Evolutionary conservation across 2,888 invertebrate genomes (phyloP), one percentile per base, ranked within the genome.

Genomic region (Sinopyrophorus schimmeli): DNA sequence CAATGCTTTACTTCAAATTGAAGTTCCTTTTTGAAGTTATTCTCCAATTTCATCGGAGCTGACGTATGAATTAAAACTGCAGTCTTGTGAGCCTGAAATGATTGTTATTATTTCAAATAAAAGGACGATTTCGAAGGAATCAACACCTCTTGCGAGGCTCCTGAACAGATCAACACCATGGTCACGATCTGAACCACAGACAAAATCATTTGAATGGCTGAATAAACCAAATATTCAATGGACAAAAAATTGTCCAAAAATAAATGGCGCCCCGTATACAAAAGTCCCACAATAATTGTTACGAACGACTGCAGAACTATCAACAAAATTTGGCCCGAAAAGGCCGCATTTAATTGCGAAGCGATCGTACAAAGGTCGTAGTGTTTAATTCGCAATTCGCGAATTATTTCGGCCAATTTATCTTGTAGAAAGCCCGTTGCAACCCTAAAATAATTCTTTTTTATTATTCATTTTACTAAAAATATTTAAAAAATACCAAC

Each of bases 1-100:
- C n/a, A 20, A 20, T 5, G 20, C 20, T 5, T 21, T 11, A 35
- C 35, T 17, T 35, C 35, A 15, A 35, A 35, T 21, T 35, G 21
- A 7, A 35, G 35, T 3, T 12, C 15, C 14, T 35, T 23, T 5
- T 14, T 35, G 16, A n/a, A 21, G 12, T 35, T 35, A 21, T 9
- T 35, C 7, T 12, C 7, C 14, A 2, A 23, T n/a, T 9, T 3
- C 15, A 9, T n/a, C n/a, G n/a, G n/a, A n/a, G n/a, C n/a, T n/a
- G n/a, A n/a, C n/a, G n/a, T n/a, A n/a, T n/a, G n/a, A n/a, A n/a
- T n/a, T n/a, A n/a, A n/a, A n/a, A n/a, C n/a, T n/a, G n/a, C n/a
- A n/a, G n/a, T n/a, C n/a, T n/a, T n/a, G n/a, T n/a, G n/a, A n/a
- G n/a, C n/a, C n/a, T n/a, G n/a, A n/a, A n/a, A n/a, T n/a, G n/a